Evolutionary conservation across 2,888 invertebrate species (phyloP).

Genomic region (Cinara cedri): DNA sequence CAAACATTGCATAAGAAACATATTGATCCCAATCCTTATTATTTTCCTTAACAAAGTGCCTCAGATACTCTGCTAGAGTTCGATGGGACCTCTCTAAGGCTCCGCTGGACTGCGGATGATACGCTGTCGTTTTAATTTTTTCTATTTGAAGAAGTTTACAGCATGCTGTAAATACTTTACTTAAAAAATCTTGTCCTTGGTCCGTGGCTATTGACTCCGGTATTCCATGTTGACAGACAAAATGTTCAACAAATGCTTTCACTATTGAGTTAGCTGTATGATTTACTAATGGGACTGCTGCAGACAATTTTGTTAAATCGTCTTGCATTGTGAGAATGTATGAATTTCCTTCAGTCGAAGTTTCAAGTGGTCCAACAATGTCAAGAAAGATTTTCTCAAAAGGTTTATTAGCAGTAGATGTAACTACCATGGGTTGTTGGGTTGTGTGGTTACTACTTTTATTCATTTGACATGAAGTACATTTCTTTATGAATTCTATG

Average conservation of each 20-base stretch:
- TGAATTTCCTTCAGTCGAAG: background rate
- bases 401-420: background rate
- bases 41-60: background rate
- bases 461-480: background rate
- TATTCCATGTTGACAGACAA: background rate
- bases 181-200: background rate
- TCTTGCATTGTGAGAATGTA: too few relatives aligned
- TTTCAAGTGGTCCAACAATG: background rate
- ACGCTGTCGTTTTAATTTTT: background rate
- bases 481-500: background rate
- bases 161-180: too few relatives aligned
- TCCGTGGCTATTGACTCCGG: background rate
- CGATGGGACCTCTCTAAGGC: background rate
- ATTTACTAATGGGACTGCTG: background rate
- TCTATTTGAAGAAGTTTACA: conserved; percentile 1
- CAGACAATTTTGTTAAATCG: background rate
- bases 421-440: background rate
- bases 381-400: background rate
- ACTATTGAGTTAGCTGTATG: background rate
- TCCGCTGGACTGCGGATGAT: background rate
- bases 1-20: too few relatives aligned
- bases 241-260: background rate
- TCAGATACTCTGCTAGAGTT: background rate
- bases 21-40: background rate
- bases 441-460: background rate